phyloP scores from a whole-genome alignment of 2,113 vertebrate species.

The Lasiurus borealis region DNA sequence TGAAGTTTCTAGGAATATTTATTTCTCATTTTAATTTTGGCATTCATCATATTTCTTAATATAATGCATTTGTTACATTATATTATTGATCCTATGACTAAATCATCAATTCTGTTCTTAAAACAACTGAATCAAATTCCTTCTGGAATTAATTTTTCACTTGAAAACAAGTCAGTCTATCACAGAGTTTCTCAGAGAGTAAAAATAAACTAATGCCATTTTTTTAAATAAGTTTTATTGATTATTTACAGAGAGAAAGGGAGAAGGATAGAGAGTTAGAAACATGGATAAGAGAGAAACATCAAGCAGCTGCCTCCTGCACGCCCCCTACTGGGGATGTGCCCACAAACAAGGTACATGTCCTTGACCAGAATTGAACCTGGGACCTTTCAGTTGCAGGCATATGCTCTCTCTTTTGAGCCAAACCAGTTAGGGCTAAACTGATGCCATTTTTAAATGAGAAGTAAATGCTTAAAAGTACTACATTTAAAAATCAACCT shows the following conservation, averaged over 20 bases:
- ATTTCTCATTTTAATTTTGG: slow-evolving; percentile 54
- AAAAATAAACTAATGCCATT: not conserved
- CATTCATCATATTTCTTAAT: not conserved
- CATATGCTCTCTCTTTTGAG: no score
- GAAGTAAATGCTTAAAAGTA: not conserved
- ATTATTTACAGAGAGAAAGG: no score
- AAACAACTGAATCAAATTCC: slow-evolving; percentile 14
- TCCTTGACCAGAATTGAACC: no score
- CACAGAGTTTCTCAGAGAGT: not conserved
- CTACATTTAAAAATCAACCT: not conserved
- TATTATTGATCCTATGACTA: not conserved
- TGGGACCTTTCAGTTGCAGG: no score
- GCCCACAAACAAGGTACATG: no score
- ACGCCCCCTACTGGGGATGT: no score
- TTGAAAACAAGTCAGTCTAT: not conserved
- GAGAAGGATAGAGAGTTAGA: no score
- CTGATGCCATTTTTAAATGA: slow-evolving; percentile 20
- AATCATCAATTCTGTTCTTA: slow-evolving; percentile 29
- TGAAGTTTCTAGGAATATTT: not conserved
- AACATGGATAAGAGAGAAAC: no score
- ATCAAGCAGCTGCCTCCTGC: no score
- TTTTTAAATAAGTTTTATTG: no score
- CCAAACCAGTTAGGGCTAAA: not conserved
- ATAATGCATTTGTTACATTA: not conserved
- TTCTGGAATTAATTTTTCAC: slow-evolving; percentile 5